A percentile compares a stretch with the other conserved stretches of the same genome.
These are phyloP conservation scores for Poeciliopsis paucimaculata DNA, from an alignment of 2,797 vertebrate genomes.

Conservation along the genomic window DNA sequence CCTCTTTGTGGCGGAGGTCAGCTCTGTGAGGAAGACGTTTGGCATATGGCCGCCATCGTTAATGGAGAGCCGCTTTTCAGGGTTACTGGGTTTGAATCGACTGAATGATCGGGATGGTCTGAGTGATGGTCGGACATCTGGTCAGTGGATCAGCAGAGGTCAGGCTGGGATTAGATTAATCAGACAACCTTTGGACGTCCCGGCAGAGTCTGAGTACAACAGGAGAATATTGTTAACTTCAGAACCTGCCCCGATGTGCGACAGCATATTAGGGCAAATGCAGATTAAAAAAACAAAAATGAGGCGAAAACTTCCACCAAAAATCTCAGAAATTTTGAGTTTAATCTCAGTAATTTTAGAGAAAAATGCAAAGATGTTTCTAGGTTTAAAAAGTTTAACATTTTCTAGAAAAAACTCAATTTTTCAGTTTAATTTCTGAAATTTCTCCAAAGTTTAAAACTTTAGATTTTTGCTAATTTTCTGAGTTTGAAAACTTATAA, in stretches of 20 bases:
- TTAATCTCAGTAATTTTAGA: too few relatives aligned
- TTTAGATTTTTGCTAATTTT: too few relatives aligned
- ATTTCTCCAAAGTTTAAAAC: too few relatives aligned
- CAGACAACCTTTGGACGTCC: not conserved
- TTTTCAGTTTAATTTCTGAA: too few relatives aligned
- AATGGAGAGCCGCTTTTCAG: conserved; percentile 47
- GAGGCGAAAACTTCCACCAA: too few relatives aligned
- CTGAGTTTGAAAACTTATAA: too few relatives aligned
- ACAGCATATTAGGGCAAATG: not conserved
- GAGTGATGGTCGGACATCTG: conserved; percentile 58
- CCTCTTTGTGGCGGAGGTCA: conserved; percentile 49
- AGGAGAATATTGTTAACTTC: not conserved
- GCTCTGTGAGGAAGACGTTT: conserved; percentile 43
- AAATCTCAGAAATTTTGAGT: too few relatives aligned
- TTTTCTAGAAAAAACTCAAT: too few relatives aligned
- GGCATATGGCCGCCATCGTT: conserved; percentile 35
- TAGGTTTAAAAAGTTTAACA: too few relatives aligned
- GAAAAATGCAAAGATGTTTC: too few relatives aligned
- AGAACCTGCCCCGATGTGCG: too few relatives aligned
- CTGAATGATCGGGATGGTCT: conserved; percentile 2
- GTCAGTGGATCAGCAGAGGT: conserved; percentile 33
- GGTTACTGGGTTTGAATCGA: conserved; percentile 46
- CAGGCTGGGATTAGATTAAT: conserved; percentile 9
- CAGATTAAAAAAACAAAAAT: too few relatives aligned
- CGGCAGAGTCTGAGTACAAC: not conserved